Evolutionary conservation across 30 jellyfish, hydroid and myxozoan genomes (phyloP), one percentile per base, ranked within the genome.

Genomic region (Aurelia aurita complex sp. Pacific): DNA sequence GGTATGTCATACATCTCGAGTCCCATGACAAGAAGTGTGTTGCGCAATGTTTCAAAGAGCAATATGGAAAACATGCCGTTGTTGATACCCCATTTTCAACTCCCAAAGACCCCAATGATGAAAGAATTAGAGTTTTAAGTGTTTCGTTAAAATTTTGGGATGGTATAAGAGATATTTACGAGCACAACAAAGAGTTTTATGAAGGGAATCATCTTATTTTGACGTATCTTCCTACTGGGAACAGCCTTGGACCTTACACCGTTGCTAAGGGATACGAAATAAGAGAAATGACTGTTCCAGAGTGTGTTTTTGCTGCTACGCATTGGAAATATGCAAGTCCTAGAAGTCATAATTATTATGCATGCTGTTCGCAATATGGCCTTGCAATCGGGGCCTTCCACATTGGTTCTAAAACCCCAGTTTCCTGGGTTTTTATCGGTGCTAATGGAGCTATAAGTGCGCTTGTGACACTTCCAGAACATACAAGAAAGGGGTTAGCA

Each of bases 361-460:
- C 69, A 4, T 19, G 67, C 19, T 0, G 85, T 65, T 43, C 92
- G 1, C 55, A 23, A 23, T 35, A n/a, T 17, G 86, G 86, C 16
- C 65, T 82, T 15, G 92, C 92, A 3, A 63, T 82, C 33, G 92
- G 92, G 5, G 92, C 85, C n/a, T 71, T 82, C 53, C 86, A 64
- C 7, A 4, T 7, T 34, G 80, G 73, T 68, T 57, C 85, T 5
- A 60, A 11, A 15, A 9, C 61, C 52, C 92, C 85, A 11, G 92
- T 69, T 67, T 69, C 92, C 35, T 82, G 92, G 92, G 85, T 57
- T 12, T 69, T 82, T 57, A n/a, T 62, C 12, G 50, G 67, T 43
- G 65, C 19, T 16, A 53, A 69, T 29, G 92, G 92, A 34, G 78
- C 85, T 6, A 69, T 82, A 61, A 34, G 76, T 57, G 86, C 79